A percentile compares a stretch with the other conserved stretches of the same genome.
These are phyloP conservation scores for Epinotia brunnichana DNA, from an alignment of 2,888 invertebrate species.

Conservation along the genomic window DNA sequence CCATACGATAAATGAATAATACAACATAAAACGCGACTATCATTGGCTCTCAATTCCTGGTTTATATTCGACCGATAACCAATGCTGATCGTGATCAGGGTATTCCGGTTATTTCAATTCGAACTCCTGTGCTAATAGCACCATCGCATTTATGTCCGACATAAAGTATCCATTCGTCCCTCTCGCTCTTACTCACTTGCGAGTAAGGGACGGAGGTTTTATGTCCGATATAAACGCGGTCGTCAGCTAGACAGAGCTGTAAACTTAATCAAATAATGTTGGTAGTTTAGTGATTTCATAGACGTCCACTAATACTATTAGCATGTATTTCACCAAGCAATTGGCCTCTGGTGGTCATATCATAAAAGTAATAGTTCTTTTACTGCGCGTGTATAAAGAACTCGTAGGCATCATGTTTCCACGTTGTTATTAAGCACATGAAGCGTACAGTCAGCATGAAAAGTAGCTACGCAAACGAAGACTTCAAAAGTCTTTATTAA, in stretches of 20 bases:
- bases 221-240: background rate
- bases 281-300: background rate
- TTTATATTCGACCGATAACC: background rate
- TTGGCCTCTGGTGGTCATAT: background rate
- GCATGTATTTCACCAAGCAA: background rate
- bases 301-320: background rate
- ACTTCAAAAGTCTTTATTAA: too few relatives aligned
- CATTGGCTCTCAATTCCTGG: background rate
- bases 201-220: background rate
- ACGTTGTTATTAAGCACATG: background rate
- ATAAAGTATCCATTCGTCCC: background rate
- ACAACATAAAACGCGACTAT: background rate
- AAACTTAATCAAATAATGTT: background rate
- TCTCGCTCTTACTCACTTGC: background rate
- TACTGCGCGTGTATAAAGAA: background rate
- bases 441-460: too few relatives aligned
- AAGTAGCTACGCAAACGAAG: too few relatives aligned
- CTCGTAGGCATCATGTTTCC: background rate
- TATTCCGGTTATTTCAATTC: conserved; percentile 1
- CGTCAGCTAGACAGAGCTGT: background rate
- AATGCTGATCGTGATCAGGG: background rate
- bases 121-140: background rate
- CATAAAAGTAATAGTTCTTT: background rate
- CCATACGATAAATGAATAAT: too few relatives aligned
- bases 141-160: background rate